Evolutionary conservation across 1,140 invertebrate species (phyloP), one percentile per base, ranked within the genome.

Genomic region (Globodera ellingtonae): DNA sequence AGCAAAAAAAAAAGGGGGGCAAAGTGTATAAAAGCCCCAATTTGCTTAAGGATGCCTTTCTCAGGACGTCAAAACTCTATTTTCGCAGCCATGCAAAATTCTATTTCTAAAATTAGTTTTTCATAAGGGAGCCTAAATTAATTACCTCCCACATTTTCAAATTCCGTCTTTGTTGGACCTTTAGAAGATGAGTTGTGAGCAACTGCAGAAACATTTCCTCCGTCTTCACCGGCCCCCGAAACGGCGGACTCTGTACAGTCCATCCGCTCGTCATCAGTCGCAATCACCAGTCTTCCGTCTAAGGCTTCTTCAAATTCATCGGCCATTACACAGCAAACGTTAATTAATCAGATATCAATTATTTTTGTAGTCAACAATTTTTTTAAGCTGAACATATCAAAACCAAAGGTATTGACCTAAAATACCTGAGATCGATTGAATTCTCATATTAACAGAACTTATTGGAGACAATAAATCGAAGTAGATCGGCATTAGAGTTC

Each of bases 241-340:
- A 65, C 35, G 35, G 73, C 35, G 13, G 56, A 62, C 18, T 62
- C 56, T 62, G 56, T 62, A n/a, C 73, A 75, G 46, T 75, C 73
- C 56, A 59, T 65, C 44, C 56, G 73, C 9, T 75, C 73, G n/a
- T 75, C 73, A 21, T 75, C 73, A 2, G 73, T 75, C 46, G 50
- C 50, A 48, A 75, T 75, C 15, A 75, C 50, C n/a, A 75, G 21
- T 24, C 65, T 46, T 2, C 48, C 73, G 65, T 65, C 56, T 62
- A 44, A n/a, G 56, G 56, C 73, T 0, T 75, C 73, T 15, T 59
- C 48, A 59, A 48, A 59, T 75, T 75, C 73, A 21, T 56, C 65
- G 56, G 73, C 65, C 73, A 75, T 75, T 35, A 35, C 35, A 35
- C 35, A 35, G 35, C 35, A 3, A 24, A 35, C 1, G 35, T 35